Base-by-base conservation (phyloP, 1,140 invertebrate genomes). In the Cyclina sinensis region DNA sequence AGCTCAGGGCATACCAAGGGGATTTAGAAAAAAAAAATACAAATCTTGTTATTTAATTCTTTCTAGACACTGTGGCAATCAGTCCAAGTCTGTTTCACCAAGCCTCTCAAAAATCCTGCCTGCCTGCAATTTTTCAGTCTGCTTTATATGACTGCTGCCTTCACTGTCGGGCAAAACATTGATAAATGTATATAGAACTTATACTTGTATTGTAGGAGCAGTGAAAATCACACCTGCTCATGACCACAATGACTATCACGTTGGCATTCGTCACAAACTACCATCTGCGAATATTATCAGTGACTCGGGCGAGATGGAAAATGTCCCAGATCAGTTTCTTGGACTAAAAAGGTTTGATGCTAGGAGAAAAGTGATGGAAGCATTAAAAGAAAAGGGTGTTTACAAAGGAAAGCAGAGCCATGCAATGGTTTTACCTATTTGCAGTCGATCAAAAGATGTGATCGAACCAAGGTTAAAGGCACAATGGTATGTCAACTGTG, bases 211-310 rank as follows among this genome's bases (percentile, higher is more conserved):
- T 79, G 27, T 83, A 97, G 98, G 99, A 92, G 99, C 98, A 89
- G 99, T 99, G 0, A 99, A 99, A 96, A 99, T 99, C 68, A 99
- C 99, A 43, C 99, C 99, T 2, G 99, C 98, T 30, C 99, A 99
- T 95, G 99, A 99, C 96, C 97, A 97, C 0, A 99, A 98, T 94
- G 99, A 99, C 96, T 99, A 98, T 95, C 98, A 99, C 96, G 97
- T 99, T 84, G 99, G 98, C 39, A 97, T 97, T 93, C 96, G 98
- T 18, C 98, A 99, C 94, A 97, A 98, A 93, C 96, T 99, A 87
- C 97, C 97, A 9, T 97, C 98, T 43, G 85, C 89, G 14, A 99
- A 97, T 3, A 98, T 99, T 62, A 97, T 99, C 83, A 97, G 98
- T 94, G 99, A 99, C 92, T 97, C 43, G 35, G 89, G 89, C 14